phyloP scores from a whole-genome alignment of 2,888 invertebrate species.

The Ichneumoninae sp. region DNA sequence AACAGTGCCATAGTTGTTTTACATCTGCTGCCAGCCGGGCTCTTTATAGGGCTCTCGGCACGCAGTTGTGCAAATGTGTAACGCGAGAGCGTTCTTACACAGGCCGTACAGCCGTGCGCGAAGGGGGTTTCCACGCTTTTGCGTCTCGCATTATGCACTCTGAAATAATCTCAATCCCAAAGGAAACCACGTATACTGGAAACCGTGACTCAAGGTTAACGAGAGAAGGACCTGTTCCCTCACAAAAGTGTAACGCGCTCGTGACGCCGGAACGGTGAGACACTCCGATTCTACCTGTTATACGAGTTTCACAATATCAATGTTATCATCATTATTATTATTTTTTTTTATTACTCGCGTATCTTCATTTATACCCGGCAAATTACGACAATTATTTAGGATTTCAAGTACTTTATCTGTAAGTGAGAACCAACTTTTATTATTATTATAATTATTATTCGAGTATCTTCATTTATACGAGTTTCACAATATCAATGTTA shows the following conservation, averaged over 20 bases:
- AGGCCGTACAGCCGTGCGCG: conserved; percentile 44
- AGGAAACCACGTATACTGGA: conserved; percentile 43
- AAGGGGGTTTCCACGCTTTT: conserved; percentile 48
- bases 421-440: no score
- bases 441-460: no score
- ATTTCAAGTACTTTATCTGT: no score
- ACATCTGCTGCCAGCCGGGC: conserved; percentile 53
- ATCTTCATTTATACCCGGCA: background rate
- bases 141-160: conserved; percentile 59
- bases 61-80: conserved; percentile 64
- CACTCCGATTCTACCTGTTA: conserved; percentile 19
- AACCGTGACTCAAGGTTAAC: conserved; percentile 65
- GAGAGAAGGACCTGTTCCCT: conserved; percentile 56
- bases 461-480: no score
- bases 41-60: conserved; percentile 46
- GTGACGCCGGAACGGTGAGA: conserved; percentile 43
- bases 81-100: conserved; percentile 56
- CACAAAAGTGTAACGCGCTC: conserved; percentile 7
- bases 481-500: no score
- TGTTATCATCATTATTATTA: conserved; percentile 14
- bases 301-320: background rate
- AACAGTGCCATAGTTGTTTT: conserved; percentile 38
- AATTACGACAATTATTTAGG: no score
- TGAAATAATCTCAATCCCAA: conserved; percentile 19
- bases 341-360: background rate